phyloP scores from a whole-genome alignment of 92 coral and sea anemone genomes.

The Pocillopora meandrina region DNA sequence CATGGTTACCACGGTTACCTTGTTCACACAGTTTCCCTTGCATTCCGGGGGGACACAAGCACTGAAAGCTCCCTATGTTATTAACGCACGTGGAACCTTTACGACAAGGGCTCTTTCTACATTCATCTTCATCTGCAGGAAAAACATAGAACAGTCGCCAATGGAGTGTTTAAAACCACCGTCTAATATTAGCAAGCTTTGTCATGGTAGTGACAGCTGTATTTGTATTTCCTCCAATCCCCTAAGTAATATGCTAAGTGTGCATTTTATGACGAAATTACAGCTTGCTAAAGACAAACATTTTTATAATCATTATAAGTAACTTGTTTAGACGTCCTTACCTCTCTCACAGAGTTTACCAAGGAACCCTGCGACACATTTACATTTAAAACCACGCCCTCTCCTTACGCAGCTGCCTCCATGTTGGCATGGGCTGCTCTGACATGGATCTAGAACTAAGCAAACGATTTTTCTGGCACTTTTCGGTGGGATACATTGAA shows the following conservation, averaged over 20 bases:
- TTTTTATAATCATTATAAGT: too few relatives aligned
- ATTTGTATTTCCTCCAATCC: too few relatives aligned
- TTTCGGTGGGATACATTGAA: too few relatives aligned
- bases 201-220: too few relatives aligned
- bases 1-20: slow-evolving; percentile 4
- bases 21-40: slow-evolving; percentile 25
- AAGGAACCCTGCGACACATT: slow-evolving; percentile 32
- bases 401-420: slow-evolving; percentile 44
- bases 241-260: too few relatives aligned
- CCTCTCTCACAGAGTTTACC: slow-evolving; percentile 46
- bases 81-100: slow-evolving; percentile 26
- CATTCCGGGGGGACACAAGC: slow-evolving; percentile 26
- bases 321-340: background rate
- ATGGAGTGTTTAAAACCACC: background rate
- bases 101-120: slow-evolving; percentile 16
- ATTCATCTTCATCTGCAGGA: slow-evolving; percentile 27
- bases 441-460: slow-evolving; percentile 29
- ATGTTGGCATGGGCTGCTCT: slow-evolving; percentile 49
- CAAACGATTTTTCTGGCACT: too few relatives aligned
- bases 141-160: background rate
- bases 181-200: too few relatives aligned
- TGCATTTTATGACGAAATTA: too few relatives aligned
- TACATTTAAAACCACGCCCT: slow-evolving; percentile 43
- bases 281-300: too few relatives aligned
- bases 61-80: slow-evolving; percentile 19